Percentiles rank a stretch among this genome's conserved stretches.
Evolutionary conservation across 1,140 invertebrate genomes (phyloP).

Genomic region (Drosophila sucinea): DNA sequence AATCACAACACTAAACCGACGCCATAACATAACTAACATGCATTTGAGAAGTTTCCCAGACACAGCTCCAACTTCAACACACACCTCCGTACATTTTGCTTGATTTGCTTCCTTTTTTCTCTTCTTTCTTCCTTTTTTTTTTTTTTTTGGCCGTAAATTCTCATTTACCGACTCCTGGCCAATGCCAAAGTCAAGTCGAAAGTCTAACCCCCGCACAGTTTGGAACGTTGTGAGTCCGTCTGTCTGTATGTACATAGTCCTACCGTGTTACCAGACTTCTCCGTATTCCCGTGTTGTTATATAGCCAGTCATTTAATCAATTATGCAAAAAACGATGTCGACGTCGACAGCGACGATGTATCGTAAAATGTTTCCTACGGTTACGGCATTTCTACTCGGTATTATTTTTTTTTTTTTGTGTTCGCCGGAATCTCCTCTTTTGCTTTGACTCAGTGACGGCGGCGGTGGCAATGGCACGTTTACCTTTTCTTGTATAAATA

Average conservation of each 20-base stretch:
- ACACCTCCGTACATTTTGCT: background rate
- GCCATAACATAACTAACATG: slow-evolving; percentile 75
- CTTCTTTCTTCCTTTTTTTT: background rate
- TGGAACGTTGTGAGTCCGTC: background rate
- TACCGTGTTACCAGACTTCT: slow-evolving; percentile 28
- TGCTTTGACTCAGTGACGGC: slow-evolving; percentile 38
- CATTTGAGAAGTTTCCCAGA: slow-evolving; percentile 26
- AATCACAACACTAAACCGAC: slow-evolving; percentile 70
- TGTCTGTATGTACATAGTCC: background rate
- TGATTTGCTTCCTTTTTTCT: background rate
- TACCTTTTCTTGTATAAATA: slow-evolving; percentile 78
- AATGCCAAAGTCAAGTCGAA: background rate
- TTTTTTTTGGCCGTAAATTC: slow-evolving; percentile 61
- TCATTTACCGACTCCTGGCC: slow-evolving; percentile 41
- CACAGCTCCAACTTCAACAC: slow-evolving; percentile 19
- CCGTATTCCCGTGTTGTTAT: slow-evolving; percentile 31
- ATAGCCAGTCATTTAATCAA: slow-evolving; percentile 78
- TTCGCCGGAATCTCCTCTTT: slow-evolving; percentile 29
- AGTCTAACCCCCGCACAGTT: background rate
- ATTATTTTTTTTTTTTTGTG: slow-evolving; percentile 4
- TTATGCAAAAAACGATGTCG: slow-evolving; percentile 78
- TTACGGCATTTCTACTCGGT: slow-evolving; percentile 22
- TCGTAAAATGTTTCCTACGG: slow-evolving; percentile 72
- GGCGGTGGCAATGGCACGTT: slow-evolving; percentile 56
- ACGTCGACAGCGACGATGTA: slow-evolving; percentile 67